These are phyloP conservation scores for Paralichthys olivaceus DNA, from an alignment of 2,113 vertebrate genomes.

Conservation along the genomic window DNA sequence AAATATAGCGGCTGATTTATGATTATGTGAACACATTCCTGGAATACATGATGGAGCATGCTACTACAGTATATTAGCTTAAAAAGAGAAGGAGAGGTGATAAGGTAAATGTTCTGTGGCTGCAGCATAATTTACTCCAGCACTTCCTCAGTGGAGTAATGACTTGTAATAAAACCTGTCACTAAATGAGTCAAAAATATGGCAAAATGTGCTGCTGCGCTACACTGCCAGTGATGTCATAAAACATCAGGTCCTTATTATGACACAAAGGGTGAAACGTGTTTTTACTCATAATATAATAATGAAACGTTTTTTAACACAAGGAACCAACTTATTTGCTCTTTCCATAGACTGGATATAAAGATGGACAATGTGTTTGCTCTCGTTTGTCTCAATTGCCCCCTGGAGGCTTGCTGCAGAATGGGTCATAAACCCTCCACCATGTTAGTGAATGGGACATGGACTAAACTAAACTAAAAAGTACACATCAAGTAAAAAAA, in stretches of 20 bases:
- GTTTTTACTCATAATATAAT: neutral
- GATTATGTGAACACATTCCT: conserved; percentile 34
- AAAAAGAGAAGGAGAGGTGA: conserved; percentile 27
- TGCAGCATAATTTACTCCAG: conserved; percentile 26
- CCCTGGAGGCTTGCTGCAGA: too few species aligned
- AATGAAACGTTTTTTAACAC: neutral
- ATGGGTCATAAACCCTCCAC: too few species aligned
- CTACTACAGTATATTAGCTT: conserved; percentile 28
- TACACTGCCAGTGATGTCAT: neutral
- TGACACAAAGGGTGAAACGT: neutral
- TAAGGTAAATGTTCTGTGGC: conserved; percentile 33
- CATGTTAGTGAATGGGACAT: too few species aligned
- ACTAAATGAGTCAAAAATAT: conserved; percentile 25
- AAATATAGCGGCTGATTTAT: conserved; percentile 38
- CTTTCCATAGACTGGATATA: too few species aligned
- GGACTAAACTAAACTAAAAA: too few species aligned
- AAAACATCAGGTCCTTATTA: neutral
- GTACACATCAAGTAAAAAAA: too few species aligned
- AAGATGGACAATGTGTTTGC: too few species aligned
- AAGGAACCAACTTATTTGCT: neutral
- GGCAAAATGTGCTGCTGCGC: neutral
- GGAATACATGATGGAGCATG: conserved; percentile 28
- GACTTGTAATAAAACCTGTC: conserved; percentile 21
- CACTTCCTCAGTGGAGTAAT: conserved; percentile 6
- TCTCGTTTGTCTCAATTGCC: too few species aligned